These are phyloP conservation scores for Scyliorhinus canicula DNA, from an alignment of 2,797 vertebrate genomes.

Conservation along the genomic window DNA sequence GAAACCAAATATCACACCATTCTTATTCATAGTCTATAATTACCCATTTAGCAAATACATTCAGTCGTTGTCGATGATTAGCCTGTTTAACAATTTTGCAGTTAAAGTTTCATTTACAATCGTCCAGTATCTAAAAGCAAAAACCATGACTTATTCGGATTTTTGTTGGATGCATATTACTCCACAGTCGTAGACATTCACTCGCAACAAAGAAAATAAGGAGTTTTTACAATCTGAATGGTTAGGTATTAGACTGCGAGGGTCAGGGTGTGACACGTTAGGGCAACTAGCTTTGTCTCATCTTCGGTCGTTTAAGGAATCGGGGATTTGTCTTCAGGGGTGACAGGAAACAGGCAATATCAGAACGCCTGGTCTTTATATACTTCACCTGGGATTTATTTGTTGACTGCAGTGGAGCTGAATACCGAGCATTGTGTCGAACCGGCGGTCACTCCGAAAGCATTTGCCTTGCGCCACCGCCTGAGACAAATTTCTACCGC, in stretches of 20 bases:
- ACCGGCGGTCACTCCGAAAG: neutral
- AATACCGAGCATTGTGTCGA: neutral
- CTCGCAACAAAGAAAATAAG: neutral
- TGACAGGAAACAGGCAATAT: too few relatives aligned
- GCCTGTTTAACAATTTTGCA: conserved; percentile 3
- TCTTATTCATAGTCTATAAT: neutral
- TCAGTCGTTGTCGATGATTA: neutral
- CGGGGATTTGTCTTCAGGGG: too few relatives aligned
- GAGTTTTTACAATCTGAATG: neutral
- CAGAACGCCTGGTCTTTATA: neutral
- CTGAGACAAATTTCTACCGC: neutral
- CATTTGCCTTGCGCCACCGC: neutral
- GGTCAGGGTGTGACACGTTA: neutral
- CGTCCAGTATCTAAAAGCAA: neutral
- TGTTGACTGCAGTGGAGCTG: neutral
- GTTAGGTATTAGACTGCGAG: neutral
- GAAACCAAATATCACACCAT: neutral
- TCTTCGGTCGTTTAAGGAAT: neutral
- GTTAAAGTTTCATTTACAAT: neutral
- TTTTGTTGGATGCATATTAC: neutral
- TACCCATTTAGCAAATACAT: neutral
- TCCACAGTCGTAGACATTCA: too few relatives aligned
- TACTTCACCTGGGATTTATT: neutral
- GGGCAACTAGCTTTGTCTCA: neutral
- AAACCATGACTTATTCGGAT: neutral